phyloP scores from a whole-genome alignment of 2,113 vertebrate genomes.

The Casuarius casuarius region DNA sequence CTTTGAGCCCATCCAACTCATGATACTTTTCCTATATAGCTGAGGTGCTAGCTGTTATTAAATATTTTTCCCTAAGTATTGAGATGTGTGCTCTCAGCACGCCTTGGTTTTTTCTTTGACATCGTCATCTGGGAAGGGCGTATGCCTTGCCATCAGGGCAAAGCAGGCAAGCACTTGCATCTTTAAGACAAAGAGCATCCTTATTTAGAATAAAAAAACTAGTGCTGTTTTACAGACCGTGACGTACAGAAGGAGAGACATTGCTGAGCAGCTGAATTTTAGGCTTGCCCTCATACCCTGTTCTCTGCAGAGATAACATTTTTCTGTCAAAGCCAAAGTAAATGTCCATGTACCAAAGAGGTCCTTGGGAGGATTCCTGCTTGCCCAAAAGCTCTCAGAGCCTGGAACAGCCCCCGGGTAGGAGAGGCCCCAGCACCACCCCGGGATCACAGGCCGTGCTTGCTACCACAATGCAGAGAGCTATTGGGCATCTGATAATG shows the following conservation, averaged over 20 bases:
- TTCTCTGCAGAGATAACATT: background rate
- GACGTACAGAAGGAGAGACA: background rate
- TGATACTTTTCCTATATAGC: background rate
- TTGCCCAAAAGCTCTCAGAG: background rate
- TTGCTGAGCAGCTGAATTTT: background rate
- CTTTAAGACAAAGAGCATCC: background rate
- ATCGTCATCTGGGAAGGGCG: background rate
- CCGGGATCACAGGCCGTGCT: too few relatives aligned
- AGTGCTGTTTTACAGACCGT: background rate
- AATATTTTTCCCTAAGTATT: background rate
- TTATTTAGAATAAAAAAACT: too few relatives aligned
- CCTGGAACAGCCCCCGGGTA: too few relatives aligned
- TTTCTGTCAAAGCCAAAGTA: background rate
- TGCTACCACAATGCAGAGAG: background rate
- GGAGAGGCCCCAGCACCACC: too few relatives aligned
- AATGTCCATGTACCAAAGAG: background rate
- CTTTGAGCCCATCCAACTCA: background rate
- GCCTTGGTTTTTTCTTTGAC: background rate
- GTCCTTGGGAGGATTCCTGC: background rate
- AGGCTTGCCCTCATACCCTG: too few relatives aligned
- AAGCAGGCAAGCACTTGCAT: background rate
- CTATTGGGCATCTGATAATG: background rate
- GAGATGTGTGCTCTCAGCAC: background rate
- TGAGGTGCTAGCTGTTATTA: background rate
- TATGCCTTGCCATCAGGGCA: background rate